Percentiles rank a stretch among this genome's conserved stretches.
Evolutionary conservation across 2,888 invertebrate species (phyloP).

Genomic region (Acronicta aceris): DNA sequence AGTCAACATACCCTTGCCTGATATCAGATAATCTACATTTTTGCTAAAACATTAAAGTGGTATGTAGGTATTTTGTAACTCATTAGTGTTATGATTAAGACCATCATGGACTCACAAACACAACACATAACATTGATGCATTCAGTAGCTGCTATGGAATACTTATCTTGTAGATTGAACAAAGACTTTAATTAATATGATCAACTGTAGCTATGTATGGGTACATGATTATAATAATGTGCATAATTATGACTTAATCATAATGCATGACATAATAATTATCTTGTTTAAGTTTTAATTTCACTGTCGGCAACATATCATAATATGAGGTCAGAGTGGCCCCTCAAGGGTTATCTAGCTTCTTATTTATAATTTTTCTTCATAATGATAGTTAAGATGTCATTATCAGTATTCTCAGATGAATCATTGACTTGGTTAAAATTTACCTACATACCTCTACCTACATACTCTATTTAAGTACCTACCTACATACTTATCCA

Average conservation of each 20-base stretch:
- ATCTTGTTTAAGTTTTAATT: too few relatives aligned
- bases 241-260: neutral
- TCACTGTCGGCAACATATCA: too few relatives aligned
- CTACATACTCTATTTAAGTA: too few relatives aligned
- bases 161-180: conserved; percentile 16
- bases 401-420: too few relatives aligned
- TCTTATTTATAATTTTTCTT: too few relatives aligned
- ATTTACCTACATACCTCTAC: too few relatives aligned
- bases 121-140: conserved; percentile 31
- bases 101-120: conserved; percentile 10
- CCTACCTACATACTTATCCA: too few relatives aligned
- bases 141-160: conserved; percentile 16
- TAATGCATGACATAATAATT: too few relatives aligned
- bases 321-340: too few relatives aligned
- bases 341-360: too few relatives aligned
- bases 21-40: conserved; percentile 22
- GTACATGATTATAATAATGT: neutral
- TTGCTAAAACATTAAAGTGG: conserved; percentile 21
- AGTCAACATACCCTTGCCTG: neutral
- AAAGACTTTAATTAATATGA: conserved; percentile 19
- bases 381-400: too few relatives aligned
- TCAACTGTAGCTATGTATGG: conserved; percentile 2
- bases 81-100: conserved; percentile 31
- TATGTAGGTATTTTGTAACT: conserved; percentile 10
- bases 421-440: too few relatives aligned